Base-by-base conservation (phyloP, 92 coral and sea anemone genomes). In the Umimayanthus chanpuru region DNA sequence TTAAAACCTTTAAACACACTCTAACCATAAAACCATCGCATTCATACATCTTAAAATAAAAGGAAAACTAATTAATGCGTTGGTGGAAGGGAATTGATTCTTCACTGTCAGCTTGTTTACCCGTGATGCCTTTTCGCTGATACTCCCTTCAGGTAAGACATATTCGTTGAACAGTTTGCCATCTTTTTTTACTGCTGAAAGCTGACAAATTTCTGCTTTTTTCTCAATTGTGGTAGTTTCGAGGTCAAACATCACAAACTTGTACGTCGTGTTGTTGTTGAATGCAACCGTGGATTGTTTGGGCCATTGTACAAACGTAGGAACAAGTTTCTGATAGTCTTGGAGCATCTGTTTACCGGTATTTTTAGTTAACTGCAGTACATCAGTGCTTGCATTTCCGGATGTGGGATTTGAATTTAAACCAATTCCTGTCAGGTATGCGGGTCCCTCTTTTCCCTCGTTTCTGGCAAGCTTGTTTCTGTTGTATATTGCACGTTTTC, bases 161-260 rank as follows among this genome's bases (percentile, higher is more conserved):
- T 89, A 91, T n/a, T 82, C 41, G 83, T 80, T 65, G 26, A 85
- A 76, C 20, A 28, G 36, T 15, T 78, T 23, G 36, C 81, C 89
- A 43, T 58, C 55, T 83, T 88, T 76, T 25, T 50, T 75, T 6
- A 88, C 50, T 4, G 91, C 85, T 23, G 86, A 82, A 5, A 88
- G 87, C 43, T 77, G 93, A 61, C 91, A 81, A 32, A 91, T 91
- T 50, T 91, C 89, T 4, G 91, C 91, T 10, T 43, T 61, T 53
- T 73, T 88, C 12, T 85, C 91, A 61, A 67, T 65, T 12, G 81
- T 50, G 38, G 92, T 89, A 16, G 90, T 91, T 71, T 89, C 90
- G 2, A 70, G 67, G 84, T 91, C 92, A 70, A 91, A 81, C 12
- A 89, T 61, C 2, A 91, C 67, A 74, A 84, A 89, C 56, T 68